phyloP scores from a whole-genome alignment of 2,888 invertebrate genomes.

The Drosophila tanythrix region DNA sequence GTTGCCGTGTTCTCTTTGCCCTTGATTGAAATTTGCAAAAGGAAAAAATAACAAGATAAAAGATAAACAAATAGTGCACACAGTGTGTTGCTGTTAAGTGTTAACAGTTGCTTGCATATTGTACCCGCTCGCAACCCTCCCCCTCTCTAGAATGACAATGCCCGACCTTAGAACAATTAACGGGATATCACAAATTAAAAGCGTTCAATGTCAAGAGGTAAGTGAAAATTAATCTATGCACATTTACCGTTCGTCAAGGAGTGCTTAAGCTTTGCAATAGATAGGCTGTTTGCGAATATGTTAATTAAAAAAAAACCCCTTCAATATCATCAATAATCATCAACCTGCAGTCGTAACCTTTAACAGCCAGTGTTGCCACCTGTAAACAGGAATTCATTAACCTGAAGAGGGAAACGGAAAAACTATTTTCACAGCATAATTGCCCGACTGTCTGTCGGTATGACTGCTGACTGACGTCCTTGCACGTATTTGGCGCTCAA shows the following conservation, averaged over 20 bases:
- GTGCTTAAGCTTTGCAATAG: background rate
- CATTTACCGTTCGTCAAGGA: background rate
- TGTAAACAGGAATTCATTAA: background rate
- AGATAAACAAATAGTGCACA: slow-evolving; percentile 6
- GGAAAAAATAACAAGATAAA: slow-evolving; percentile 11
- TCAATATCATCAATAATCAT: slow-evolving; percentile 2
- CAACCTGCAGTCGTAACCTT: background rate
- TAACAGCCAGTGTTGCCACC: slow-evolving; percentile 4
- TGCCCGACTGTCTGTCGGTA: slow-evolving; percentile 2
- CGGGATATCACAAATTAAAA: slow-evolving; percentile 74
- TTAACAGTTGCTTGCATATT: slow-evolving; percentile 9
- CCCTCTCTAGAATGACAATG: slow-evolving; percentile 67
- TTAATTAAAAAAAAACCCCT: background rate
- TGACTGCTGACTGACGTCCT: slow-evolving; percentile 12
- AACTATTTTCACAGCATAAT: background rate
- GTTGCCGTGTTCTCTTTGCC: slow-evolving; percentile 33
- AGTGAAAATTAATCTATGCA: slow-evolving; percentile 57
- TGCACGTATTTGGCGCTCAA: slow-evolving; percentile 37
- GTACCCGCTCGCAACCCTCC: background rate
- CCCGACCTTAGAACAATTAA: slow-evolving; percentile 69
- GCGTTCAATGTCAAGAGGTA: slow-evolving; percentile 84
- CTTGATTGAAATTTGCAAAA: slow-evolving; percentile 47
- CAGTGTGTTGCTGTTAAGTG: background rate
- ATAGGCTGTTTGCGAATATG: background rate
- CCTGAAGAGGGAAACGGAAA: slow-evolving; percentile 24